A percentile compares a stretch with the other conserved stretches of the same genome.
Conservation (phyloP, 2,113 vertebrate species). For the Brienomyrus longianalis region DNA sequence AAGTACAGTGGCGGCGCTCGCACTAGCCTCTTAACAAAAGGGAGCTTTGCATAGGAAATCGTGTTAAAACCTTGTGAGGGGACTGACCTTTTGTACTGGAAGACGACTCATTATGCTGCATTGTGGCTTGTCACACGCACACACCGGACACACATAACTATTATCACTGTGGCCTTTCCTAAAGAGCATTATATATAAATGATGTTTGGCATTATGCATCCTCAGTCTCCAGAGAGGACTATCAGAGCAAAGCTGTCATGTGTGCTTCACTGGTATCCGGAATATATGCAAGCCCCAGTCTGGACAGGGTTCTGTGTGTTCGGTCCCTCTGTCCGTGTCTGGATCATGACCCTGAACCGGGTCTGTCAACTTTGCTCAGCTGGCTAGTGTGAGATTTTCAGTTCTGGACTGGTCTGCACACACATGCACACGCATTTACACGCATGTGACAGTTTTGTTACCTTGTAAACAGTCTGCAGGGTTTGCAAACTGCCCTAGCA, state of each 20-base stretch:
- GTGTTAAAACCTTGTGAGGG: not conserved
- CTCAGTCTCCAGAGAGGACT: not conserved
- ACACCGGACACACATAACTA: constrained; percentile 9
- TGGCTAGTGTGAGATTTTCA: not conserved
- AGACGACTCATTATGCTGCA: not conserved
- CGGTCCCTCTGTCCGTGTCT: not conserved
- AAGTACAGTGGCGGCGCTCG: not conserved
- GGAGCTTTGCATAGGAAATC: not conserved
- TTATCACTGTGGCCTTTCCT: not conserved
- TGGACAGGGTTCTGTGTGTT: not conserved
- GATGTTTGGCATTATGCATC: not conserved
- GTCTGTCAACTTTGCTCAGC: too few relatives aligned
- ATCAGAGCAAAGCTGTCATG: not conserved
- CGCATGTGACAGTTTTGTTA: not conserved
- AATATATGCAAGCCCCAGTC: not conserved
- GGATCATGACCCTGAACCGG: not conserved
- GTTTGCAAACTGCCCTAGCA: too few relatives aligned
- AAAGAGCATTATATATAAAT: not conserved
- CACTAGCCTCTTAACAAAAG: not conserved
- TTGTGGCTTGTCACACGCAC: not conserved
- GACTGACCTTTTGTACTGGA: not conserved
- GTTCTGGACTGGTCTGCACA: not conserved
- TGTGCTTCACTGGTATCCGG: not conserved
- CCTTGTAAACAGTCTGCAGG: not conserved
- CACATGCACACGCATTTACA: not conserved